Evolutionary conservation across 2,797 vertebrate genomes (phyloP).

Genomic region (Poecilia wingei): DNA sequence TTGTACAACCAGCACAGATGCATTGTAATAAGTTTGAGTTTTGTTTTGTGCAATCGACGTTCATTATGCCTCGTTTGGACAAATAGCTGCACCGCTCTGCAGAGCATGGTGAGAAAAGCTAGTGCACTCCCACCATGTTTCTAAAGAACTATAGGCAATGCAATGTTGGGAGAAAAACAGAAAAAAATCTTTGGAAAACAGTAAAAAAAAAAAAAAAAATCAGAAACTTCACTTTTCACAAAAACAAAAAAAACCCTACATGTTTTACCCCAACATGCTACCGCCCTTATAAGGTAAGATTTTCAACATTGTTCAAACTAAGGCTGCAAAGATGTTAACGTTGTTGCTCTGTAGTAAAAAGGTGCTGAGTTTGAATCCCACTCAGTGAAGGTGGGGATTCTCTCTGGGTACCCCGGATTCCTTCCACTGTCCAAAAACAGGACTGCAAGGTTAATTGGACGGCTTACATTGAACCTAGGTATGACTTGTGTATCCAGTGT

Average conservation of each 20-base stretch:
- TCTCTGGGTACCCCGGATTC: no score
- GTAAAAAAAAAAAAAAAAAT: no score
- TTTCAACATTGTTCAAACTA: background rate
- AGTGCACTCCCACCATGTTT: background rate
- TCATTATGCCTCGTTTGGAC: background rate
- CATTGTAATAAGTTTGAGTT: background rate
- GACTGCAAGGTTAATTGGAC: background rate
- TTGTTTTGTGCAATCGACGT: background rate
- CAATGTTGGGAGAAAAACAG: no score
- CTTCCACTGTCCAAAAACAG: background rate
- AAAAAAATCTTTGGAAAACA: background rate
- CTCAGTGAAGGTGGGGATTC: background rate
- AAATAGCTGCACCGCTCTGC: background rate
- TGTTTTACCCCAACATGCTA: background rate
- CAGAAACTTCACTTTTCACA: background rate
- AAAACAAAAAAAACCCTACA: background rate
- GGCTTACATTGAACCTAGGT: background rate
- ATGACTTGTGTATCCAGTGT: background rate
- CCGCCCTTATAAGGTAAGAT: background rate
- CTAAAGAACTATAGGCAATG: no score
- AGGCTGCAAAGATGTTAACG: background rate
- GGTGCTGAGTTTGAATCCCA: background rate
- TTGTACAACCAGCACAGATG: background rate
- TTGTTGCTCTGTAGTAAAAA: background rate
- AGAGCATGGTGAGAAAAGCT: background rate